Base-by-base conservation (phyloP, 2,888 invertebrate species). In the Eupeodes latifasciatus region DNA sequence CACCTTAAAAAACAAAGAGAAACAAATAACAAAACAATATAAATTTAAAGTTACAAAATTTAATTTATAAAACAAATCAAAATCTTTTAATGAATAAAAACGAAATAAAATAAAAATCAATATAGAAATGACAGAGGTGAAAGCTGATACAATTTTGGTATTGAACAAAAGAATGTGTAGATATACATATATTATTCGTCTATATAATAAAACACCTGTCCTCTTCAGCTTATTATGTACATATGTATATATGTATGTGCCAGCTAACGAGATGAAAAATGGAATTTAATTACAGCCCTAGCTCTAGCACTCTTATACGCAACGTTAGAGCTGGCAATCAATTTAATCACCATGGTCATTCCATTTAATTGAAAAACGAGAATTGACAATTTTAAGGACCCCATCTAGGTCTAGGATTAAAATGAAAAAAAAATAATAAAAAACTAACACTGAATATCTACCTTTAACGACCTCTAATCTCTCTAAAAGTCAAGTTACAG, bases 1-100 rank as follows among this genome's bases (percentile, higher is more conserved):
- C 98, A 98, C 93, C 95, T 95, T 40, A 90, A 74, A 89, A 69
- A 87, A 82, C 61, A 72, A 89, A 79, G 19, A 19, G 19, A 19
- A 19, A 19, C 19, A 76, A 53, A 71, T 61, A 57, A 44, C 59
- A 61, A 79, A 72, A 16, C 49, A 78, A 49, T 47, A 71, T 5
- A 1, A 59, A 62, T 57, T 81, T 7, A 82, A 82, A 77, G 77
- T 64, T 40, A 78, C 67, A 80, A 59, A 74, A 40, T 75, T 69
- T 57, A 49, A 40, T 40, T 9, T 59, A 64, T 55, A 66, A 66
- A 82, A 69, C 12, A 55, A 16, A 69, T 44, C 12, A 16, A 44
- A 71, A 53, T 3, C 7, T 44, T 14, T 62, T 7, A 19, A 34
- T 51, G 47, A 34, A n/a, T 62, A 47, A 74, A 47, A 67, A 19